These are phyloP conservation scores for Siniperca chuatsi DNA, from an alignment of 2,113 vertebrate species.

Conservation along the genomic window DNA sequence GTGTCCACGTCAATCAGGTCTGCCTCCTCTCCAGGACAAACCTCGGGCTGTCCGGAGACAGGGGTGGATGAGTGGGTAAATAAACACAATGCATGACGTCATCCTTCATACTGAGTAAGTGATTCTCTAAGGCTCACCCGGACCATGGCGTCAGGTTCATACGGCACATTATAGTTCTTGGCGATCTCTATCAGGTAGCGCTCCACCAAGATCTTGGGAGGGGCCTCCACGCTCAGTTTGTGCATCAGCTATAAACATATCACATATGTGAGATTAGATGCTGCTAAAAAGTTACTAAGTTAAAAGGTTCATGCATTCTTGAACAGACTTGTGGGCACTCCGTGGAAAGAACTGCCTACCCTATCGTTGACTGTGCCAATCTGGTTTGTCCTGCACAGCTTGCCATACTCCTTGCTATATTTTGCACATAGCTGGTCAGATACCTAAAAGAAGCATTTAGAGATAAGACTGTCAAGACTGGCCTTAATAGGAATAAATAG, in stretches of 20 bases:
- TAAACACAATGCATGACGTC: background rate
- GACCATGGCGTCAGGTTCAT: constrained; percentile 96
- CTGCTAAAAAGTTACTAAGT: background rate
- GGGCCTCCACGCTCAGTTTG: constrained; percentile 95
- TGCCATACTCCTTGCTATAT: constrained; percentile 99
- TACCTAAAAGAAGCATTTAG: constrained; percentile 83
- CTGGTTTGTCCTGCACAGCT: constrained; percentile 97
- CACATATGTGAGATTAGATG: constrained; percentile 13
- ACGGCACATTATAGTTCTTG: constrained; percentile 98
- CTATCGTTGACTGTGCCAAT: constrained; percentile 98
- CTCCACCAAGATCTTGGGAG: constrained; percentile 97
- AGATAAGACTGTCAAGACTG: constrained; percentile 10
- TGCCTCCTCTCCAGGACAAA: constrained; percentile 88
- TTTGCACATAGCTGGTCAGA: constrained; percentile 98
- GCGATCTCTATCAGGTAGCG: constrained; percentile 98
- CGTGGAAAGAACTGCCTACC: constrained; percentile 80
- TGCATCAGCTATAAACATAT: constrained; percentile 90
- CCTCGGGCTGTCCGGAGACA: constrained; percentile 88
- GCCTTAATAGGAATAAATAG: background rate
- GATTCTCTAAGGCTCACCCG: constrained; percentile 85
- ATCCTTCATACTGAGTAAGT: background rate
- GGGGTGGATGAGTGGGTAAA: background rate
- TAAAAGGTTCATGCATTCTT: constrained; percentile 16
- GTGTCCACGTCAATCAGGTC: constrained; percentile 94
- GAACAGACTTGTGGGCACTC: background rate